Conservation (phyloP, 2,888 invertebrate species). For the Orthosia gracilis region DNA sequence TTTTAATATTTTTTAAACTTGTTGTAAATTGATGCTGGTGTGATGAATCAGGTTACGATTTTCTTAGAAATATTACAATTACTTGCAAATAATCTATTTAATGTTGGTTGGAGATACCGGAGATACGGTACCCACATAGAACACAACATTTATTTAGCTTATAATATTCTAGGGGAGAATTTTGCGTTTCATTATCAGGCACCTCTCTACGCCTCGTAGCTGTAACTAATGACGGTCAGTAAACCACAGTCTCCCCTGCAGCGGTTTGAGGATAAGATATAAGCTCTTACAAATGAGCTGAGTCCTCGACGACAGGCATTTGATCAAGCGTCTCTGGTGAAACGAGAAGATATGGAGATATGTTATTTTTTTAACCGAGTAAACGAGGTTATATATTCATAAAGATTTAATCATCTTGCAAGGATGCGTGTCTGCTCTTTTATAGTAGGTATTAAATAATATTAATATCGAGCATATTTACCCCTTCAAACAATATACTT, state of each 20-base stretch:
- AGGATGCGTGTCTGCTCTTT: too few relatives aligned
- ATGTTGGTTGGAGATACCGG: too few relatives aligned
- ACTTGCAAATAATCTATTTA: too few relatives aligned
- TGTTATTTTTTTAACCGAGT: not conserved
- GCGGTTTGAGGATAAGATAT: slow-evolving; percentile 14
- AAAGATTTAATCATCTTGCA: too few relatives aligned
- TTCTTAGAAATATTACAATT: too few relatives aligned
- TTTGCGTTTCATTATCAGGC: not conserved
- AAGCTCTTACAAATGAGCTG: slow-evolving; percentile 45
- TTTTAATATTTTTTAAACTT: too few relatives aligned
- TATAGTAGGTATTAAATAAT: too few relatives aligned
- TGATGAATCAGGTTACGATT: too few relatives aligned
- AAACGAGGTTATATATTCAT: too few relatives aligned
- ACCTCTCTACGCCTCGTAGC: not conserved
- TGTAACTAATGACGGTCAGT: slow-evolving; percentile 24
- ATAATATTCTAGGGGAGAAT: not conserved
- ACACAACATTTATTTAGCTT: not conserved
- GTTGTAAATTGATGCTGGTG: too few relatives aligned
- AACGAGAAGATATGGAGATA: not conserved
- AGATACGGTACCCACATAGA: not conserved
- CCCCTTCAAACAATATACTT: too few relatives aligned
- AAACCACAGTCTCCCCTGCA: slow-evolving; percentile 11
- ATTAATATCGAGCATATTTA: too few relatives aligned
- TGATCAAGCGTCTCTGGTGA: slow-evolving; percentile 6
- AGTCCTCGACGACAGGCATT: slow-evolving; percentile 5